Base-by-base conservation (phyloP, 2,888 invertebrate species). In the Polymixis lichenea region DNA sequence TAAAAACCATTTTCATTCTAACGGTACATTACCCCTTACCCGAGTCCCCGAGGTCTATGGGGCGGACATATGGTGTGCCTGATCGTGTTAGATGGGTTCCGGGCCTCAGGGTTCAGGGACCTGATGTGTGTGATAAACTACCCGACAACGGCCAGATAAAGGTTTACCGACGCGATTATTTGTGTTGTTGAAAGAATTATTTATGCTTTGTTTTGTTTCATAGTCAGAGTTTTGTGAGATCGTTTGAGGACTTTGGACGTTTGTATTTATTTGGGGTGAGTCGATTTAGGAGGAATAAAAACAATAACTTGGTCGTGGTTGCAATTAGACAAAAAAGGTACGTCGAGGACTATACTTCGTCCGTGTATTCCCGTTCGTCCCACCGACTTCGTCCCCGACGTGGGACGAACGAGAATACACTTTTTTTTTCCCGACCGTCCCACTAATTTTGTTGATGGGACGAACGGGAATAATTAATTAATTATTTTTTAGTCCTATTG, bases 91-190 rank as follows among this genome's bases (percentile, higher is more conserved):
- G 84, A 82, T 80, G 82, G 67, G 62, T 68, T 72, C 75, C 84
- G 84, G 86, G 73, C 70, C 83, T 79, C 68, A 19, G 65, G 66
- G 80, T 71, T 77, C 82, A 49, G 56, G 25, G 71, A 69, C 46
- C 80, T 43, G 58, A 71, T 75, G 72, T 32, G 83, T 77, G 80
- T 89, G 90, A 90, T 89, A 87, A 88, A 91, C 87, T 89, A 89
- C 75, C 77, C 86, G 81, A 80, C 72, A 85, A 86, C 80, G 78
- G 75, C 72, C 65, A 78, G 82, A 78, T 71, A 71, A 75, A 73
- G 79, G 78, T 80, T 78, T 77, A 84, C 70, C 77, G 75, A 78
- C 58, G 69, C 75, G 68, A 77, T 80, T 61, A 78, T 60, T 71
- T 71, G 69, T 70, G 72, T 75, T 74, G 53, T 64, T 77, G 66